phyloP scores from a whole-genome alignment of 2,113 vertebrate genomes.

The Antigone vipio region DNA sequence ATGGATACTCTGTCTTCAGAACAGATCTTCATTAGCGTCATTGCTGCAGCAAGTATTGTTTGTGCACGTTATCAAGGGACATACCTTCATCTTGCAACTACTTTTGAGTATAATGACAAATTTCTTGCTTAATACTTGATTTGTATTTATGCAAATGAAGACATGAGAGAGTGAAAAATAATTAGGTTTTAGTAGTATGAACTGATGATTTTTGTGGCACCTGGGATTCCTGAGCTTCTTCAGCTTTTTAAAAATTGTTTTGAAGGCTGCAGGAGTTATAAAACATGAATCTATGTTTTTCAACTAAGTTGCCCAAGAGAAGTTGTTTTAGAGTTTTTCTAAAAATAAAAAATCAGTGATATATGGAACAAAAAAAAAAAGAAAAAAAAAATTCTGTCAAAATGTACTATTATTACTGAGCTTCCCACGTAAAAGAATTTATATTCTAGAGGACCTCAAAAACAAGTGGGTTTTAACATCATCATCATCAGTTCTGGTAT shows the following conservation, averaged over 20 bases:
- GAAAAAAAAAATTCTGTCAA: background rate
- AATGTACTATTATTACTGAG: background rate
- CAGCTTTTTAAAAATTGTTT: background rate
- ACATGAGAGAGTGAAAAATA: background rate
- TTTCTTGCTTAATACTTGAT: background rate
- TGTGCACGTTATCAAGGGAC: background rate
- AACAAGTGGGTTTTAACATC: background rate
- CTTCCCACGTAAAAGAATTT: background rate
- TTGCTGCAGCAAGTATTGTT: background rate
- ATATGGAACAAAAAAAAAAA: background rate
- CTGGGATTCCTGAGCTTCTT: background rate
- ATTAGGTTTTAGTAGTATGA: background rate
- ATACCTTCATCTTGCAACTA: background rate
- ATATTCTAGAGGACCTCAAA: background rate
- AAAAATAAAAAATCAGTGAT: background rate
- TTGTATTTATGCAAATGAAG: background rate
- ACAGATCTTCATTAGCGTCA: background rate
- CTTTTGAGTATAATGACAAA: background rate
- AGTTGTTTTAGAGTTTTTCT: background rate
- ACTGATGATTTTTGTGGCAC: background rate
- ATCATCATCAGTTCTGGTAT: background rate
- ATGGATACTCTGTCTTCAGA: background rate
- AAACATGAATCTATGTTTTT: background rate
- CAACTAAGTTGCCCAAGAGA: background rate
- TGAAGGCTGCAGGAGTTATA: background rate